Conservation (phyloP, 92 coral and sea anemone species). For the Epizoanthus scotinus region DNA sequence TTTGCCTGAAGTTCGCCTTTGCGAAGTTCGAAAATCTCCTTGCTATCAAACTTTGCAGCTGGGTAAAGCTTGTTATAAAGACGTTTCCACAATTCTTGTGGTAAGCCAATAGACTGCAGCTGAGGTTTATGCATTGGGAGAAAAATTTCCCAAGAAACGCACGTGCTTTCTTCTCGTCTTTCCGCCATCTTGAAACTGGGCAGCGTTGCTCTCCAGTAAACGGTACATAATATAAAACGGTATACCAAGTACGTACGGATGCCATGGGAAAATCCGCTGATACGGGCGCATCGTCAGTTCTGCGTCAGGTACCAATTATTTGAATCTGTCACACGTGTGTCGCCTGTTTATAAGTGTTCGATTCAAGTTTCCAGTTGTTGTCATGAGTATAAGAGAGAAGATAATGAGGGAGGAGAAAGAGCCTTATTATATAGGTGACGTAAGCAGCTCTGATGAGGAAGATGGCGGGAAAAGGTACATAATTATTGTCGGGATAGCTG, state of each 20-base stretch:
- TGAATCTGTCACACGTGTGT: not conserved
- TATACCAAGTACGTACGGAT: no score
- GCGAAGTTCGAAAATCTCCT: slow-evolving; percentile 64
- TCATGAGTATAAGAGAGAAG: slow-evolving; percentile 47
- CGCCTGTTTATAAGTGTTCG: not conserved
- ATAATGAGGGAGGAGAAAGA: slow-evolving; percentile 59
- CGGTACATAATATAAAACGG: not conserved
- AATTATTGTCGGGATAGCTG: not conserved
- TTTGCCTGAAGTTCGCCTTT: slow-evolving; percentile 29
- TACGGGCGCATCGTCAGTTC: not conserved
- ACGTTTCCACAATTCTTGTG: slow-evolving; percentile 70
- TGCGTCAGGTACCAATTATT: not conserved
- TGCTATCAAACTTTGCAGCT: slow-evolving; percentile 49
- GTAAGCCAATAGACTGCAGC: slow-evolving; percentile 78
- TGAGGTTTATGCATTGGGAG: slow-evolving; percentile 72
- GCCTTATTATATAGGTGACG: slow-evolving; percentile 71
- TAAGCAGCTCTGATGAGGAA: slow-evolving; percentile 82
- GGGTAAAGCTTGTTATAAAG: slow-evolving; percentile 71
- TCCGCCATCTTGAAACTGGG: slow-evolving; percentile 52
- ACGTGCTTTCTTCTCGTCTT: slow-evolving; percentile 58
- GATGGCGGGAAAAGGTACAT: slow-evolving; percentile 62
- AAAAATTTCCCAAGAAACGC: slow-evolving; percentile 78
- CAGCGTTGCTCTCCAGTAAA: slow-evolving; percentile 14
- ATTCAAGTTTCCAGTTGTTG: not conserved
- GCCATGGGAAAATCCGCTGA: not conserved